A percentile compares a stretch with the other conserved stretches of the same genome.
Conservation (phyloP, 2,888 invertebrate genomes). For the Choristoneura rosaceana region DNA sequence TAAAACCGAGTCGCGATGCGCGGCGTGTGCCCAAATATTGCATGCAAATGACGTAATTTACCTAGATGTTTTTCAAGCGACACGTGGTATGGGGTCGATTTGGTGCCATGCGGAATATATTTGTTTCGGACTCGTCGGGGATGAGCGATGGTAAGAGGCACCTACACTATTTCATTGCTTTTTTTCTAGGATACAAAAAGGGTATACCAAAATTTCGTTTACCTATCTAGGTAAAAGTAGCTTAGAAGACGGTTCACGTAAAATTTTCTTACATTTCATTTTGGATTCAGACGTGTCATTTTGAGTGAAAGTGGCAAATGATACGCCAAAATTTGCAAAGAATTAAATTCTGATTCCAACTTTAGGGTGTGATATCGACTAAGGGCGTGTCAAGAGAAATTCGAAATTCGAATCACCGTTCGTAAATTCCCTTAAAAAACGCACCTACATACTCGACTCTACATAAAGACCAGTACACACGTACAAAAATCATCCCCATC, state of each 20-base stretch:
- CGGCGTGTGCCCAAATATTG: conserved; percentile 44
- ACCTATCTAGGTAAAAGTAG: background rate
- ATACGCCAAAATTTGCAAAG: too few relatives aligned
- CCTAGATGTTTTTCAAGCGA: conserved; percentile 47
- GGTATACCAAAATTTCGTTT: background rate
- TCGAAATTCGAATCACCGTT: too few relatives aligned
- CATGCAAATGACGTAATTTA: conserved; percentile 42
- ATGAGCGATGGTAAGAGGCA: background rate
- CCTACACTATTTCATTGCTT: too few relatives aligned
- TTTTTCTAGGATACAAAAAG: background rate
- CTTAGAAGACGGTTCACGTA: too few relatives aligned
- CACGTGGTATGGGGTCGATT: conserved; percentile 43
- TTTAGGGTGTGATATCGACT: too few relatives aligned
- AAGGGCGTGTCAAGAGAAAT: too few relatives aligned
- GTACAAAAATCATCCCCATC: conserved; percentile 6
- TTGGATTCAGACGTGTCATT: too few relatives aligned
- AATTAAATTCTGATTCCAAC: too few relatives aligned
- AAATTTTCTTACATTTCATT: too few relatives aligned
- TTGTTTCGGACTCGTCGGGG: conserved; percentile 21
- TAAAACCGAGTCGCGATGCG: conserved; percentile 65
- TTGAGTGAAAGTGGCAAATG: too few relatives aligned
- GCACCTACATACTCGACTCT: background rate
- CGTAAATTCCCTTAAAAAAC: background rate
- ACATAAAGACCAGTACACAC: conserved; percentile 12
- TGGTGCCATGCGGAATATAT: conserved; percentile 39